Evolutionary conservation across 2,113 vertebrate species (phyloP).

Genomic region (Atractosteus spatula): DNA sequence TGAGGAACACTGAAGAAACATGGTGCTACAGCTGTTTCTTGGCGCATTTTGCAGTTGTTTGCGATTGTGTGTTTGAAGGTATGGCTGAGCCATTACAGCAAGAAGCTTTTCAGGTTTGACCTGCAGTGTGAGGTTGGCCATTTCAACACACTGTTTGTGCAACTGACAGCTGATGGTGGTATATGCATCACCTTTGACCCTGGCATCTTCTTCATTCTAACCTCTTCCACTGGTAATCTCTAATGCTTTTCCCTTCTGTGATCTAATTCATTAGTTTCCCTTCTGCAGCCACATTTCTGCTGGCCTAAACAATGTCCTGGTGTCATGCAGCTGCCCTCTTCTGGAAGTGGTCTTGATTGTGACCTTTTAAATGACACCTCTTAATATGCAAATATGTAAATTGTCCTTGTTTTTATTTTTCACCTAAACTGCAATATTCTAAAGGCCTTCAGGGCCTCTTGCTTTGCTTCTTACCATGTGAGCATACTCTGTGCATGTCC

Average conservation of each 20-base stretch:
- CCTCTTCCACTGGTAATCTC: constrained; percentile 50
- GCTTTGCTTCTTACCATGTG: constrained; percentile 42
- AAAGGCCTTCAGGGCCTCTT: constrained; percentile 27
- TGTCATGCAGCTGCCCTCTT: background rate
- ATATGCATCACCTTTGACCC: constrained; percentile 66
- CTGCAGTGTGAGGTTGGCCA: constrained; percentile 69
- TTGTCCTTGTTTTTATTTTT: too few relatives aligned
- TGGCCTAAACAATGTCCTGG: constrained; percentile 45
- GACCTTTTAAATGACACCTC: background rate
- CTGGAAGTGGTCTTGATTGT: background rate
- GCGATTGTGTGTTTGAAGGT: constrained; percentile 47
- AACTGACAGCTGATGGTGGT: constrained; percentile 68
- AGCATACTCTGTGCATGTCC: too few relatives aligned
- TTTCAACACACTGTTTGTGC: constrained; percentile 61
- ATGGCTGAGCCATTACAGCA: constrained; percentile 56
- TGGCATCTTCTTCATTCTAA: constrained; percentile 50
- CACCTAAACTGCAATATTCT: too few relatives aligned
- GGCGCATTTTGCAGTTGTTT: constrained; percentile 33
- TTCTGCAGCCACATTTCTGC: constrained; percentile 33
- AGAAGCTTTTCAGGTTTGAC: constrained; percentile 43
- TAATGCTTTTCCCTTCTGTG: constrained; percentile 41
- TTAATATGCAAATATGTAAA: background rate
- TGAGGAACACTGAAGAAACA: constrained; percentile 47
- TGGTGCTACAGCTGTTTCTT: constrained; percentile 59
- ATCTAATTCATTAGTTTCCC: constrained; percentile 45